A percentile compares a stretch with the other conserved stretches of the same genome.
These are phyloP conservation scores for Diplolepis rosae DNA, from an alignment of 2,888 invertebrate genomes.

Conservation along the genomic window DNA sequence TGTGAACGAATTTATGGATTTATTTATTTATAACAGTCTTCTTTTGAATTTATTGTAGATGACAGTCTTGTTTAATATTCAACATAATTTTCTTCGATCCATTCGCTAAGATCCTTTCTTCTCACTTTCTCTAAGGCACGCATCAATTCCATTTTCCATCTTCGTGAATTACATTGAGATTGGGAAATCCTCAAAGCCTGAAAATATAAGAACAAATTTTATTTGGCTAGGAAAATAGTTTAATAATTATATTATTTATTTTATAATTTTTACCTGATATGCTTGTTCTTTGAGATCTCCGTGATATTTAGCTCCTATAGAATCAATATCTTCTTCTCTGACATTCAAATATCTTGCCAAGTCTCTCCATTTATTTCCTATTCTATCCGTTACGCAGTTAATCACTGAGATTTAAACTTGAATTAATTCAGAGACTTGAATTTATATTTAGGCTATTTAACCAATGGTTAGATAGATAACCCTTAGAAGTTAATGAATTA, in stretches of 20 bases:
- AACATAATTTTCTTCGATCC: slow-evolving; percentile 49
- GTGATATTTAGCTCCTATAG: slow-evolving; percentile 54
- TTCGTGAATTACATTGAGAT: slow-evolving; percentile 43
- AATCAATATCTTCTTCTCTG: slow-evolving; percentile 61
- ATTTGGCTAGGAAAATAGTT: not conserved
- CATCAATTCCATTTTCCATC: slow-evolving; percentile 61
- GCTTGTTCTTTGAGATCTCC: slow-evolving; percentile 56
- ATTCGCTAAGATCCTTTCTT: slow-evolving; percentile 64
- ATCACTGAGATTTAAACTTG: slow-evolving; percentile 54
- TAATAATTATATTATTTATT: slow-evolving; percentile 6
- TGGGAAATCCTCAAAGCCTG: slow-evolving; percentile 63
- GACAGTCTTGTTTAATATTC: slow-evolving; percentile 21
- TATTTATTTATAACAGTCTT: not conserved
- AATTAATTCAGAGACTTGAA: not conserved
- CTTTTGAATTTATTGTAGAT: not conserved
- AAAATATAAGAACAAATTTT: slow-evolving; percentile 37
- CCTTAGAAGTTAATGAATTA: not conserved
- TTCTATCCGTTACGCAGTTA: slow-evolving; percentile 52
- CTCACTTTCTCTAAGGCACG: slow-evolving; percentile 62
- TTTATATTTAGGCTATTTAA: not conserved
- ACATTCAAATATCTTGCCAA: slow-evolving; percentile 61
- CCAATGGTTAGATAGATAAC: not conserved
- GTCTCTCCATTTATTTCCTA: slow-evolving; percentile 65
- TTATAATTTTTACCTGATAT: slow-evolving; percentile 50
- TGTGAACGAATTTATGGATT: not conserved